Evolutionary conservation across 2,888 invertebrate genomes (phyloP).

Genomic region (Choristoneura rosaceana): DNA sequence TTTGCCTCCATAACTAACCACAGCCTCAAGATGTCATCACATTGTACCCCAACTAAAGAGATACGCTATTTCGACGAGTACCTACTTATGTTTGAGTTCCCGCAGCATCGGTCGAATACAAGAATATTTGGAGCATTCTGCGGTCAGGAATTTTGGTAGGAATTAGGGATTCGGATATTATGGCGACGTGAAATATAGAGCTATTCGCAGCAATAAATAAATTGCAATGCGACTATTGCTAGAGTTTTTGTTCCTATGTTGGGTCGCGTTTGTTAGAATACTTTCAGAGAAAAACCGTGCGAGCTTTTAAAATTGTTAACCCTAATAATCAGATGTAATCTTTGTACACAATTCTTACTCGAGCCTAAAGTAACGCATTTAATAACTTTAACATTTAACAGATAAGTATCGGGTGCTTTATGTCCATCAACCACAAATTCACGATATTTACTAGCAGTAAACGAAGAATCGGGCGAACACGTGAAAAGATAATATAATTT

Average conservation of each 20-base stretch:
- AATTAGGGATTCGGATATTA: conserved; percentile 19
- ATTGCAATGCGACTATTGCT: conserved; percentile 19
- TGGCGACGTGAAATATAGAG: conserved; percentile 25
- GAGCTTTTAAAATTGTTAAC: neutral
- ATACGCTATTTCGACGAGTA: conserved; percentile 35
- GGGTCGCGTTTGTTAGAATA: neutral
- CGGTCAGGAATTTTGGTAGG: conserved; percentile 23
- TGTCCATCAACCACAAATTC: conserved; percentile 53
- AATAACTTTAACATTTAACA: neutral
- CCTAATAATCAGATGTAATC: too few relatives aligned
- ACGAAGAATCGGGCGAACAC: conserved; percentile 67
- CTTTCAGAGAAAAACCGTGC: neutral
- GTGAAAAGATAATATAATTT: conserved; percentile 79
- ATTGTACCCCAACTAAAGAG: conserved; percentile 53
- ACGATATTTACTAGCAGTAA: conserved; percentile 66
- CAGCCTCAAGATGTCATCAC: conserved; percentile 63
- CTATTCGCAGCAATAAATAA: conserved; percentile 10
- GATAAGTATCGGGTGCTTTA: conserved; percentile 8
- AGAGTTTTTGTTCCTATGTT: conserved; percentile 6
- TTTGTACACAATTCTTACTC: neutral
- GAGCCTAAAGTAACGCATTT: neutral
- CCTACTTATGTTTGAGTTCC: conserved; percentile 31
- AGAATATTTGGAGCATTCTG: conserved; percentile 27
- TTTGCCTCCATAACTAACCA: conserved; percentile 79
- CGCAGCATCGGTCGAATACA: conserved; percentile 3